Evolutionary conservation across 1,140 invertebrate species (phyloP), one percentile per base, ranked within the genome.

Genomic region (Papilio helenus): DNA sequence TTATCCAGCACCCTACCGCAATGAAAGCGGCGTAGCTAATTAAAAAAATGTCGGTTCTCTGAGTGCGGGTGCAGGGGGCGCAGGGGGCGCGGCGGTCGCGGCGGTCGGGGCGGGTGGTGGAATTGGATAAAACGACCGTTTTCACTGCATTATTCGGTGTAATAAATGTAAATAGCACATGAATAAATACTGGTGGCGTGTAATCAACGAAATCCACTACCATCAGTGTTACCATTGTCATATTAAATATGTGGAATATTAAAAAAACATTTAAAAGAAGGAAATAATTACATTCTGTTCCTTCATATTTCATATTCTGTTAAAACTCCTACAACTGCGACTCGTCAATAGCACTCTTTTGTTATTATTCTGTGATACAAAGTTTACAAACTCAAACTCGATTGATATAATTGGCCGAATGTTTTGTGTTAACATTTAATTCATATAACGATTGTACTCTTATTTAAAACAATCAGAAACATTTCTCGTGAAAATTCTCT

Each of bases 21-120:
- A 85, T 87, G 79, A 82, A 83, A 85, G 72, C 81, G 61, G 80
- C 46, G 76, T 51, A 76, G 81, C 81, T 87, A 87, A 87, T 87
- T 85, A 87, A 85, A 76, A 74, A 76, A 76, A 76, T 76, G 74
- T 76, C 74, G 74, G 74, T 76, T 76, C 74, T 76, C 49, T 76
- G 74, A 76, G 74, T 76, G 74, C 49, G 49, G 49, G 26, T 26
- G 18, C 18, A n/a, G 4, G 58, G 23, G 9, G 58, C 14, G 9
- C 58, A 9, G 20, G 73, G 44, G 12, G 44, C 3, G 46, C 14
- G 46, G 46, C 0, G 7, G 34, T 39, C 34, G 34, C 34, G 16
- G 51, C 7, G 4, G n/a, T n/a, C n/a, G 55, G 18, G n/a, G 20
- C 0, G 26, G 26, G 46, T n/a, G 49, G 18, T 20, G 74, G 74